Evolutionary conservation across 1,140 invertebrate species (phyloP).

Genomic region (Drosophila lacertosa): DNA sequence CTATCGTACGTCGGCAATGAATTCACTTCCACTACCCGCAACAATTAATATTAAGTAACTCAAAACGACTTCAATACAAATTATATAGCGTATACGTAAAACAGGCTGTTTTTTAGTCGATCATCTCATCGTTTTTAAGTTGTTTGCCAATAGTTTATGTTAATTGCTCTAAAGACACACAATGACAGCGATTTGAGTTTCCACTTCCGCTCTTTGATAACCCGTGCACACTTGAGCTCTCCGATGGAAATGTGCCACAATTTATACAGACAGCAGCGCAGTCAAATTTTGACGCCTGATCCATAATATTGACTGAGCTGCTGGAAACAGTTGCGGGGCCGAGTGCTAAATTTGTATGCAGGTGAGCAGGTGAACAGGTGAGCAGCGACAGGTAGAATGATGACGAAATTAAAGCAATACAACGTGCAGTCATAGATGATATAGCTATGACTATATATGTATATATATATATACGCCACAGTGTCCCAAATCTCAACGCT

Average conservation of each 20-base stretch:
- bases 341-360: slow-evolving; percentile 60
- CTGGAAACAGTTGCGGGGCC: slow-evolving; percentile 7
- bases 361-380: slow-evolving; percentile 25
- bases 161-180: slow-evolving; percentile 55
- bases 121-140: neutral
- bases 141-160: slow-evolving; percentile 26
- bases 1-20: neutral
- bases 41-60: neutral
- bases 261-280: slow-evolving; percentile 36
- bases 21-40: neutral
- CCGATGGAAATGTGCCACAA: slow-evolving; percentile 69
- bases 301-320: slow-evolving; percentile 72
- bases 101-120: neutral
- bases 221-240: slow-evolving; percentile 18
- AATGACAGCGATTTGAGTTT: slow-evolving; percentile 28
- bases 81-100: too few relatives aligned
- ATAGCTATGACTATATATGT: slow-evolving; percentile 5
- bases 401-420: slow-evolving; percentile 79
- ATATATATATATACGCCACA: slow-evolving; percentile 6
- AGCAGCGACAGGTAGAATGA: slow-evolving; percentile 54
- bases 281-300: slow-evolving; percentile 72
- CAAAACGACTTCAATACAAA: too few relatives aligned
- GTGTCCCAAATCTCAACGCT: slow-evolving; percentile 28
- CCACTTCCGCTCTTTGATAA: slow-evolving; percentile 6
- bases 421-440: slow-evolving; percentile 43